Evolutionary conservation across 2,888 invertebrate species (phyloP), one percentile per base, ranked within the genome.

Genomic region (Rhopalosiphum nymphaeae): DNA sequence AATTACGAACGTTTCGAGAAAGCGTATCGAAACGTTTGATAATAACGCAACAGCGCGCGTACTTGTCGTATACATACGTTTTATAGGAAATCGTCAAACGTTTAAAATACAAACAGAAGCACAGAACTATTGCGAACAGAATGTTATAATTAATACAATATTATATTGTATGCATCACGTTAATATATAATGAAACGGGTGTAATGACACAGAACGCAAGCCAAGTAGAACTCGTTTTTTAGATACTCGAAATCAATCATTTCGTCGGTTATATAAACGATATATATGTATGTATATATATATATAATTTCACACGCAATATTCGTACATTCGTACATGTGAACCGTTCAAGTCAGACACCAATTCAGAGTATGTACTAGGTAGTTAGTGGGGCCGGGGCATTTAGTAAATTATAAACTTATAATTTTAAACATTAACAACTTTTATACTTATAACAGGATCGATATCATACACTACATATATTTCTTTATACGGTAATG

Each of bases 11-110:
- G 42, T 61, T 90, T 90, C 42, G 61, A 44, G 90, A 90, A 90
- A 90, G 90, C 90, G 90, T 57, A 61, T 90, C 90, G 90, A 90
- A 90, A 61, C 57, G 56, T 89, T 90, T 57, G n/a, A 89, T 42
- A 57, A 42, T 56, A 89, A 56, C 89, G 88, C 36, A n/a, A 88
- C 25, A 53, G 49, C n/a, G n/a, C 29, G 53, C 46, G n/a, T 36
- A 89, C 46, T 46, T 29, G 29, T 9, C 78, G n/a, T 42, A 16
- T 67, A 78, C 10, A 78, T 49, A 46, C 44, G 49, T 86, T 49
- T 49, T 86, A n/a, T 86, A 46, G 85, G 85, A 86, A 86, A 46
- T 44, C 44, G 16, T 86, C 46, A 29, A n/a, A 86, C 86, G 49
- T 86, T 49, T 86, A 49, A 86, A 86, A 86, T 86, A 86, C 86